Base-by-base conservation (phyloP, 2,888 invertebrate species). In the Cartodere bifasciata region DNA sequence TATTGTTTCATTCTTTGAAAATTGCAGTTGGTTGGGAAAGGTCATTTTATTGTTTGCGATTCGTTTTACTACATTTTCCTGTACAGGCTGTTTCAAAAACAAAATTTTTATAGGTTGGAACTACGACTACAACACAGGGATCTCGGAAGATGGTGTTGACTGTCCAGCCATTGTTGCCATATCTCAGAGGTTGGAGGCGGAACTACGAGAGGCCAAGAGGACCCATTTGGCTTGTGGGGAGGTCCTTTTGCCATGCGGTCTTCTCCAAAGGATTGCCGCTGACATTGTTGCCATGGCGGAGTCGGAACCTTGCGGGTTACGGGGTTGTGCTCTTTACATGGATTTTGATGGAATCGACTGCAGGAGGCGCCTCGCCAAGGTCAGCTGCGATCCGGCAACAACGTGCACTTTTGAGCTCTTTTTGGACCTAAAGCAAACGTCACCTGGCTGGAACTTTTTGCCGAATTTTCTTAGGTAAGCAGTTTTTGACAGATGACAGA, bases 321-420 rank as follows among this genome's bases (percentile, higher is more conserved):
- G 85, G 44, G 90, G 88, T 21, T 86, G 87, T 52, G 79, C 80
- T n/a, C 66, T 90, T 41, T 83, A 78, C 58, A 74, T 90, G 35
- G 79, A 81, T 59, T 81, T 86, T 49, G 82, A 85, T 56, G 76
- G 76, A 30, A 72, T 71, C 46, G 66, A 65, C 32, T 37, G 40
- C 40, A 67, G 68, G 56, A 67, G 79, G 48, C 68, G 75, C 52
- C 69, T 90, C 47, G 83, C 83, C 26, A 78, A 78, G 50, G 72
- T 88, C 60, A 79, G 83, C 60, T 79, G 83, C 53, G 87, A 90
- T 63, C 80, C 82, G 29, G 73, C 72, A 55, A 84, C 86, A 14
- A 80, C 87, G 35, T 80, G 86, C 43, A 90, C 90, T 37, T 90
- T 88, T 58, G 88, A 90, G 64, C 70, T 90, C 50, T 82, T 82